phyloP scores from a whole-genome alignment of 2,888 invertebrate species.

The Carabus problematicus region DNA sequence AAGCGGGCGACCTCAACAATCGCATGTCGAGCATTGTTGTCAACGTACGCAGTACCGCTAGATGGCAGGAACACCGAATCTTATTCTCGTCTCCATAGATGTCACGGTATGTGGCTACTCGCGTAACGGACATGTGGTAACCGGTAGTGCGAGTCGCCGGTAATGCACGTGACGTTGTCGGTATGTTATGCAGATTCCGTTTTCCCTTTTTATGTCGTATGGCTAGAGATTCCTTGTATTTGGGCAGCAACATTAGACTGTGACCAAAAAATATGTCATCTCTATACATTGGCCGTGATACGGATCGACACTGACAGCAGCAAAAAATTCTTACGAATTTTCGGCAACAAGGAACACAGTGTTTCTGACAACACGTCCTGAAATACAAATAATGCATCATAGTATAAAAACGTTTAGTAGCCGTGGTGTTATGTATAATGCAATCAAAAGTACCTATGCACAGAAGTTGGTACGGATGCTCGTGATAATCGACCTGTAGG shows the following conservation, averaged over 20 bases:
- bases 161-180: slow-evolving; percentile 17
- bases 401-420: not conserved
- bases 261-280: slow-evolving; percentile 90
- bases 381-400: slow-evolving; percentile 4
- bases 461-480: too few species aligned
- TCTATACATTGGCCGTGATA: slow-evolving; percentile 72
- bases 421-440: not conserved
- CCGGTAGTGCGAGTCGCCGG: slow-evolving; percentile 37
- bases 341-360: slow-evolving; percentile 12
- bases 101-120: slow-evolving; percentile 75
- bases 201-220: slow-evolving; percentile 28
- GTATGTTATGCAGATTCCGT: slow-evolving; percentile 7
- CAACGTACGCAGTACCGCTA: slow-evolving; percentile 51
- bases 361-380: not conserved
- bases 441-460: too few species aligned
- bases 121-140: slow-evolving; percentile 81
- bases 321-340: not conserved
- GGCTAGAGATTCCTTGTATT: slow-evolving; percentile 62
- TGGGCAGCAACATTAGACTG: slow-evolving; percentile 79
- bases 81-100: slow-evolving; percentile 62
- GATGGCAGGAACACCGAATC: slow-evolving; percentile 57
- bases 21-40: slow-evolving; percentile 54
- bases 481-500: too few species aligned
- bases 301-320: slow-evolving; percentile 15
- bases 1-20: slow-evolving; percentile 52